Conservation (phyloP, 2,797 vertebrate genomes). For the Sebastes alutus region DNA sequence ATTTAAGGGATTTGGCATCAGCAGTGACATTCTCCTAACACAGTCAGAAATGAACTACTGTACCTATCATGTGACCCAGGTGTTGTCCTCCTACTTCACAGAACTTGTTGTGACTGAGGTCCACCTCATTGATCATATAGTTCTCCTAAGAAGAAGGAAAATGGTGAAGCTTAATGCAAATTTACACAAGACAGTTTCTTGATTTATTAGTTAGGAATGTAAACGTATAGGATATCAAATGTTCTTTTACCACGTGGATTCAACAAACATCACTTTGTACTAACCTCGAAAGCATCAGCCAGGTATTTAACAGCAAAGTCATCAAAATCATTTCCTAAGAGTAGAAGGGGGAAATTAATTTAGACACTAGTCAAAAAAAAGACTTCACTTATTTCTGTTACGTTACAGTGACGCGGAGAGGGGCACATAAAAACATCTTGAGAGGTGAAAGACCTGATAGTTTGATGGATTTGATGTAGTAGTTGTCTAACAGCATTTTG, state of each 20-base stretch:
- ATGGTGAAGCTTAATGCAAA: neutral
- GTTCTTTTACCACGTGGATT: neutral
- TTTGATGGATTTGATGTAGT: constrained; percentile 64
- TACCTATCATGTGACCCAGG: constrained; percentile 84
- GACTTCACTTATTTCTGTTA: neutral
- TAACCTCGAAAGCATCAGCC: constrained; percentile 80
- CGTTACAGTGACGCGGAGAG: neutral
- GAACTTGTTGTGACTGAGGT: constrained; percentile 85
- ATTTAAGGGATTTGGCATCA: neutral
- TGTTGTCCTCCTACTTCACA: constrained; percentile 74
- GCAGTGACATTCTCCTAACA: neutral
- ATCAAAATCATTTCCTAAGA: constrained; percentile 77
- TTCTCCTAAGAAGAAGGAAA: constrained; percentile 63
- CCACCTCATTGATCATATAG: constrained; percentile 76
- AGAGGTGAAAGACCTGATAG: constrained; percentile 70
- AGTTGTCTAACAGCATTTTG: constrained; percentile 72
- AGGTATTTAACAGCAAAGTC: constrained; percentile 73
- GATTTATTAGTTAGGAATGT: neutral
- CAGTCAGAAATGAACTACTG: neutral
- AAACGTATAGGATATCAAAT: neutral
- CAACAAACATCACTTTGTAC: constrained; percentile 12
- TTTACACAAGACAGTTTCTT: neutral
- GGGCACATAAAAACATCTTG: neutral
- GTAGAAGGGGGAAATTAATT: neutral
- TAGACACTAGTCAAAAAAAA: neutral